Evolutionary conservation across 2,888 invertebrate genomes (phyloP).

Genomic region (Scaptomyza cyrtandrae): DNA sequence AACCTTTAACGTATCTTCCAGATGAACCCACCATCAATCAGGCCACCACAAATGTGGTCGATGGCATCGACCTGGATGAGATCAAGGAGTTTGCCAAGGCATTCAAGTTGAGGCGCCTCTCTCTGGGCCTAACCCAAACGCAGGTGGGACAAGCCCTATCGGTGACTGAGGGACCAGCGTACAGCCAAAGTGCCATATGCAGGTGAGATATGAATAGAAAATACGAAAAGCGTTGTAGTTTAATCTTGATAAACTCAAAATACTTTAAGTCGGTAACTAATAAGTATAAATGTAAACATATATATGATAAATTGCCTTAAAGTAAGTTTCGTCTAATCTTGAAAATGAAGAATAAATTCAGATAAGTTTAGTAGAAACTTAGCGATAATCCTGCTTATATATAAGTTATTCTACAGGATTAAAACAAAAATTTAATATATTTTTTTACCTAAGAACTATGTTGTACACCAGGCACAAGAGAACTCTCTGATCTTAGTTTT

Average conservation of each 20-base stretch:
- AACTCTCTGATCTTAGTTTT: neutral
- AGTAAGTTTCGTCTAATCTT: neutral
- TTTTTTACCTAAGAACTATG: neutral
- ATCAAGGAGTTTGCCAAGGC: slow-evolving; percentile 99
- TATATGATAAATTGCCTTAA: neutral
- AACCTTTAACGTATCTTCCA: slow-evolving; percentile 81
- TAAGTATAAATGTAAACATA: neutral
- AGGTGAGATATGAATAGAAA: slow-evolving; percentile 88
- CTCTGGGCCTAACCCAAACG: slow-evolving; percentile 97
- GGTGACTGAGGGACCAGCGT: slow-evolving; percentile 98
- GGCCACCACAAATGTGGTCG: slow-evolving; percentile 96
- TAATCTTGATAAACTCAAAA: neutral
- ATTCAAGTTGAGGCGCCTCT: slow-evolving; percentile 96
- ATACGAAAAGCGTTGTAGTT: neutral
- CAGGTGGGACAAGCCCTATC: slow-evolving; percentile 99
- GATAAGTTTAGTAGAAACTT: neutral
- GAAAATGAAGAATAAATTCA: neutral
- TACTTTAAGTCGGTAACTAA: neutral
- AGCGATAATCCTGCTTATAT: too few species aligned
- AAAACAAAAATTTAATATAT: neutral
- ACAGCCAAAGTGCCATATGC: slow-evolving; percentile 99
- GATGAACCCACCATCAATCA: slow-evolving; percentile 97
- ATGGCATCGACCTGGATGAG: slow-evolving; percentile 98
- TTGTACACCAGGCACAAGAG: neutral
- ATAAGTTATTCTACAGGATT: too few species aligned